A percentile compares a stretch with the other conserved stretches of the same genome.
These are phyloP conservation scores for Torymus texanus DNA, from an alignment of 2,888 invertebrate genomes.

Conservation along the genomic window DNA sequence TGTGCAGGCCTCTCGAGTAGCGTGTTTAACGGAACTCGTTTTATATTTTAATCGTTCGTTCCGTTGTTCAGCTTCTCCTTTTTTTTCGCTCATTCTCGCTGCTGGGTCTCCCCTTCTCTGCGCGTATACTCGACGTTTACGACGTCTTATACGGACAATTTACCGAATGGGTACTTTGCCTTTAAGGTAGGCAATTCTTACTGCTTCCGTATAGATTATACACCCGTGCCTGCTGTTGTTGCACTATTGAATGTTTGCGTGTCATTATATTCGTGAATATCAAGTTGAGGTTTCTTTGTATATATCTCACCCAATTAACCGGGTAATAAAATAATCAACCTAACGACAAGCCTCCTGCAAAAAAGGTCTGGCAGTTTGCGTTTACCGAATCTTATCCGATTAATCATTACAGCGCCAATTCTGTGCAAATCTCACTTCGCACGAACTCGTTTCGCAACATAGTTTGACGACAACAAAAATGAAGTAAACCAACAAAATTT, in stretches of 20 bases:
- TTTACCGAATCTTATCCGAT: no score
- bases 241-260: no score
- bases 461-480: background rate
- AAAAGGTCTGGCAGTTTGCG: no score
- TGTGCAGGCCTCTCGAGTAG: slow-evolving; percentile 11
- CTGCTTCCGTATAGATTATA: background rate
- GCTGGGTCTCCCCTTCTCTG: background rate
- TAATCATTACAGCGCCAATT: no score
- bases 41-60: slow-evolving; percentile 50
- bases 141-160: slow-evolving; percentile 42
- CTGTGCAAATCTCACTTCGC: no score
- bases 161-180: slow-evolving; percentile 29
- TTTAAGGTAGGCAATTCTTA: slow-evolving; percentile 1
- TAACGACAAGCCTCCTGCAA: no score
- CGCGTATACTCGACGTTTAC: slow-evolving; percentile 42
- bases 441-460: slow-evolving; percentile 1
- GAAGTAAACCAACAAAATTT: no score
- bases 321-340: no score
- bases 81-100: slow-evolving; percentile 23
- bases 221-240: no score
- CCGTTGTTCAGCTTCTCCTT: background rate
- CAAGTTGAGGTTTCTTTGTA: no score
- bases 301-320: no score
- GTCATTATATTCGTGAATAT: no score
- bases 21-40: slow-evolving; percentile 40